Base-by-base conservation (phyloP, 2,888 invertebrate genomes). In the Zygaena filipendulae region DNA sequence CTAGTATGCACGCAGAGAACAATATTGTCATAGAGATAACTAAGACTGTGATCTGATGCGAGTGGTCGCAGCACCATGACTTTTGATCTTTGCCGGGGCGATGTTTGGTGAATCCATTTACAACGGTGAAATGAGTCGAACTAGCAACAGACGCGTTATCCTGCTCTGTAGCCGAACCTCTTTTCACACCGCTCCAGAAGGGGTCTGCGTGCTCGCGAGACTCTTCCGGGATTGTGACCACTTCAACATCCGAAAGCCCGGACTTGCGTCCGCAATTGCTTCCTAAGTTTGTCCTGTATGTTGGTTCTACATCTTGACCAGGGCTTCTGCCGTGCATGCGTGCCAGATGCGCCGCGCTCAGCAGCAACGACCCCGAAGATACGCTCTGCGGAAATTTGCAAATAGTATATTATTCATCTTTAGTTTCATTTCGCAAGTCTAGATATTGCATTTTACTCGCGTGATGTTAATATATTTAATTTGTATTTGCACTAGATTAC, bases 81-180 rank as follows among this genome's bases (percentile, higher is more conserved):
- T 82, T 82, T 23, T 74, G 74, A 43, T 82, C 82, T 50, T 87
- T 86, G 37, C 79, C 81, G 36, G 83, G 72, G 53, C 85, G 83
- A 37, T 83, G 82, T 49, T 87, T 84, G 29, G 85, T 84, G 46
- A 87, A 84, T 30, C 89, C 89, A 58, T 92, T 92, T 35, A 92
- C 88, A 30, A 92, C 90, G 7, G 92, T 92, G 60, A 92, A 92
- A 66, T 92, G 92, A 53, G 90, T 92, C 36, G 92, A 92, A 69
- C 92, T 92, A 28, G 91, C 92, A 35, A 91, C 81, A 20, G 92
- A 92, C 33, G 84, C 82, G 27, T 84, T 83, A 59, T 92, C 92
- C 23, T 61, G 62, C 11, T 41, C 83, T 14, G 87, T 85, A 32
- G 58, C 59, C 2, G 70, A 59, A 12, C 62, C 67, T 22, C 72